Base-by-base conservation (phyloP, 2,797 vertebrate species). In the Chrosomus eos region DNA sequence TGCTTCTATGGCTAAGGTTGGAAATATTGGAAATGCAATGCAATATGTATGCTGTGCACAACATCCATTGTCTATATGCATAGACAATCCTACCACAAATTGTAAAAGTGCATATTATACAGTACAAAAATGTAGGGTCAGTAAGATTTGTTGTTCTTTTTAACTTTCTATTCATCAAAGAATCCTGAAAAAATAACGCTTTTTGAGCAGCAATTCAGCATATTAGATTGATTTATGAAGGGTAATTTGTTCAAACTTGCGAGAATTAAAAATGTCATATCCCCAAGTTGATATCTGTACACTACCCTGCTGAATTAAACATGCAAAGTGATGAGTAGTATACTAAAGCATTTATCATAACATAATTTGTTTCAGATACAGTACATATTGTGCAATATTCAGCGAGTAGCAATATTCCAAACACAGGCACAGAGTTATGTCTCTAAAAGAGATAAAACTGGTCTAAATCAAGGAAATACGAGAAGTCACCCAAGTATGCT, bases 401-500 rank as follows among this genome's bases (percentile, higher is more conserved):
- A 70, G 4, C 1, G 14, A 23, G 3, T 19, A 51, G 43, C 26
- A 19, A 11, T 6, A 51, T 21, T 58, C 51, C 51, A n/a, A 36
- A 36, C 48, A 55, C 33, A 21, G 19, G 33, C 45, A 33, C 8
- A 26, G 19, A 75, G 7, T 60, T 38, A 14, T 8, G 36, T 7
- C 7, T 23, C 36, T 43, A 43, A 62, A 40, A 77, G 33, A 43
- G 53, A 62, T 28, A 5, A 60, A 77, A 60, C 16, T 9, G 8
- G 36, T 77, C 14, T 77, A 77, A 62, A 62, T 18, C 38, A 62
- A 26, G 40, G 13, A 60, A 73, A 77, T 77, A 28, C 1, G 38
- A 78, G 36, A 43, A 62, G 75, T 21, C 23, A 62, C 10, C 48
- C 28, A 82, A 53, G 72, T 67, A 83, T 76, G 81, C 45, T 67